A percentile compares a stretch with the other conserved stretches of the same genome.
These are phyloP conservation scores for Gulo gulo DNA, from an alignment of 2,113 vertebrate species.

Conservation along the genomic window DNA sequence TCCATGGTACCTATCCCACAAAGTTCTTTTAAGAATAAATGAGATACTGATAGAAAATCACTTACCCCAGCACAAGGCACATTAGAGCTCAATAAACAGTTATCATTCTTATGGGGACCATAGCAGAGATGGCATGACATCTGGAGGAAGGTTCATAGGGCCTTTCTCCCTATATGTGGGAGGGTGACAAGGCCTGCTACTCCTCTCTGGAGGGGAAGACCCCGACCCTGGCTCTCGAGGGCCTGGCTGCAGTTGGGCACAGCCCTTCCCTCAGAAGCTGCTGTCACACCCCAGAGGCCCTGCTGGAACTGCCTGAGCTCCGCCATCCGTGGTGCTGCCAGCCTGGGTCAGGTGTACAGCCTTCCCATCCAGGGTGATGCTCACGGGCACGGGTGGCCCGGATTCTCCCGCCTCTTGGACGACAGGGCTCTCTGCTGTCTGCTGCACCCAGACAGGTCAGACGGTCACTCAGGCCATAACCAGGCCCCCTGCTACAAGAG, in stretches of 20 bases:
- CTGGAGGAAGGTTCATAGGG: neutral
- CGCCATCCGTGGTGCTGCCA: neutral
- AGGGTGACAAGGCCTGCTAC: neutral
- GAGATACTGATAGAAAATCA: neutral
- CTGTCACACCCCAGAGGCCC: neutral
- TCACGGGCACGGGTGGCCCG: accelerated
- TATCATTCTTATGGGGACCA: neutral
- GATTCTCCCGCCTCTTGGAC: neutral
- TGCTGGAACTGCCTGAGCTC: neutral
- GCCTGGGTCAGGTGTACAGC: neutral
- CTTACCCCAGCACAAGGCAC: neutral
- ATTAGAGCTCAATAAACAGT: neutral
- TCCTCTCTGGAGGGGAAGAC: neutral
- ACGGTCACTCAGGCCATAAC: neutral
- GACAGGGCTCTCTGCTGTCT: neutral
- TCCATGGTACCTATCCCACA: neutral
- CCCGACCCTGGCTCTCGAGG: neutral
- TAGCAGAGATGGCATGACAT: neutral
- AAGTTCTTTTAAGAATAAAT: neutral
- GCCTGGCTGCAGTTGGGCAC: neutral
- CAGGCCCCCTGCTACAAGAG: neutral
- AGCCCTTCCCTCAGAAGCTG: neutral
- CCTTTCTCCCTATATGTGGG: neutral
- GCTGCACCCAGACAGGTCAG: accelerated
- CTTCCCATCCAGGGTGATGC: neutral